A percentile compares a stretch with the other conserved stretches of the same genome.
These are phyloP conservation scores for Meriones unguiculatus DNA, from an alignment of 2,113 vertebrate genomes.

Conservation along the genomic window DNA sequence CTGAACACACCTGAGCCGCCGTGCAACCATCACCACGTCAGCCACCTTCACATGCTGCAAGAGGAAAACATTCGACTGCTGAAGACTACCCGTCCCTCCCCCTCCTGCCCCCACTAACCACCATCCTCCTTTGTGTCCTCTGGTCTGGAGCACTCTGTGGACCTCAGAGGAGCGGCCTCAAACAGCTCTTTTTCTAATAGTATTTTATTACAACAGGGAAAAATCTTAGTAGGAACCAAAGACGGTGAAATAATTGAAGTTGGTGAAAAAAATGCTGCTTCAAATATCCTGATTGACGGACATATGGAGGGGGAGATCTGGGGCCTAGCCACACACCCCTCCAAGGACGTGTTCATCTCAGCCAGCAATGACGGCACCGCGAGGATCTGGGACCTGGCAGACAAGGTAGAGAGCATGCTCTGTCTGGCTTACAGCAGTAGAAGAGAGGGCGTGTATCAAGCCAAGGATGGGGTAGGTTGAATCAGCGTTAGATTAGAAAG, in stretches of 20 bases:
- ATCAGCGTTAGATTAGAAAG: neutral
- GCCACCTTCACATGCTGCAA: neutral
- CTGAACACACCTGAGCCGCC: neutral
- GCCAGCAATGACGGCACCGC: slow-evolving; percentile 97
- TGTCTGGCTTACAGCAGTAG: accelerated
- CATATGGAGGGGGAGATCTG: slow-evolving; percentile 98
- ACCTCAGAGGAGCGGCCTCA: neutral
- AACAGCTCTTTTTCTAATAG: slow-evolving; percentile 31
- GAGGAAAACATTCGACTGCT: neutral
- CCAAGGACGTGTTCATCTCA: slow-evolving; percentile 96
- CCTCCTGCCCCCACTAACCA: neutral
- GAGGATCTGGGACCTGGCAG: slow-evolving; percentile 96
- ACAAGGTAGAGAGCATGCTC: slow-evolving; percentile 90
- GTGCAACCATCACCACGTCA: neutral
- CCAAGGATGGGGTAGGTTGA: neutral
- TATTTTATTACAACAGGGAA: slow-evolving; percentile 89
- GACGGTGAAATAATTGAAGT: slow-evolving; percentile 99
- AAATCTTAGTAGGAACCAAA: slow-evolving; percentile 98
- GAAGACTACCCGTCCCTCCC: neutral
- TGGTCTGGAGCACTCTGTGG: neutral
- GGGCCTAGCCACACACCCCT: slow-evolving; percentile 96
- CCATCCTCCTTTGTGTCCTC: neutral
- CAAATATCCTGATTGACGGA: slow-evolving; percentile 96
- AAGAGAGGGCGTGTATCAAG: neutral
- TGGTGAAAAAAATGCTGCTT: slow-evolving; percentile 98